Percentiles rank a stretch among this genome's conserved stretches.
phyloP scores from a whole-genome alignment of 2,888 invertebrate species.

The Brassicogethes aeneus region DNA sequence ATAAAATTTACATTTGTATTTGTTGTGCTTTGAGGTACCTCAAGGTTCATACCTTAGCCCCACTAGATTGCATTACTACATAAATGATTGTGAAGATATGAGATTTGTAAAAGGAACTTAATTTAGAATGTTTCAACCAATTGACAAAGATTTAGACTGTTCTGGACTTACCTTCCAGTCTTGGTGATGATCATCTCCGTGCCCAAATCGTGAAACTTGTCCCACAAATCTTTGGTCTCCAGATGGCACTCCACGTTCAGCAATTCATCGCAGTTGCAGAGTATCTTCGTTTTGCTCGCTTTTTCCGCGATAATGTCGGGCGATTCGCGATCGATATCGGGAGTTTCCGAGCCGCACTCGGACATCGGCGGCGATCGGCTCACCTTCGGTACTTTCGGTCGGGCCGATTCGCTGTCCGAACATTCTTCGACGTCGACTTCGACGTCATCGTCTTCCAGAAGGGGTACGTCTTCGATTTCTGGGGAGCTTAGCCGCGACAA shows the following conservation, averaged over 20 bases:
- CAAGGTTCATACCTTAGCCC: too few species aligned
- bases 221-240: conserved; percentile 76
- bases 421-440: conserved; percentile 54
- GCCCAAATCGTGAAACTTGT: conserved; percentile 67
- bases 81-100: too few species aligned
- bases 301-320: conserved; percentile 35
- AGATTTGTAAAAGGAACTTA: too few species aligned
- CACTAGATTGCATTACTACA: too few species aligned
- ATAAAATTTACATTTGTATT: too few species aligned
- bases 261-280: conserved; percentile 57
- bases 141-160: too few species aligned
- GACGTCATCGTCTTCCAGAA: conserved; percentile 45
- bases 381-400: conserved; percentile 21
- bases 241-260: conserved; percentile 60
- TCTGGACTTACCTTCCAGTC: conserved; percentile 64
- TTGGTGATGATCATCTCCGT: conserved; percentile 84
- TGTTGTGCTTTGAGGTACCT: too few species aligned
- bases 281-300: conserved; percentile 39
- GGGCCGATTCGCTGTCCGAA: conserved; percentile 44
- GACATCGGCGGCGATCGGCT: conserved; percentile 33
- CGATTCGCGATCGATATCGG: conserved; percentile 36
- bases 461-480: conserved; percentile 39
- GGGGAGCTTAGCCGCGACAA: conserved; percentile 38
- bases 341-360: conserved; percentile 37
- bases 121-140: too few species aligned